A percentile compares a stretch with the other conserved stretches of the same genome.
These are phyloP conservation scores for Drosophila kanapiae DNA, from an alignment of 1,140 invertebrate genomes.

Conservation along the genomic window DNA sequence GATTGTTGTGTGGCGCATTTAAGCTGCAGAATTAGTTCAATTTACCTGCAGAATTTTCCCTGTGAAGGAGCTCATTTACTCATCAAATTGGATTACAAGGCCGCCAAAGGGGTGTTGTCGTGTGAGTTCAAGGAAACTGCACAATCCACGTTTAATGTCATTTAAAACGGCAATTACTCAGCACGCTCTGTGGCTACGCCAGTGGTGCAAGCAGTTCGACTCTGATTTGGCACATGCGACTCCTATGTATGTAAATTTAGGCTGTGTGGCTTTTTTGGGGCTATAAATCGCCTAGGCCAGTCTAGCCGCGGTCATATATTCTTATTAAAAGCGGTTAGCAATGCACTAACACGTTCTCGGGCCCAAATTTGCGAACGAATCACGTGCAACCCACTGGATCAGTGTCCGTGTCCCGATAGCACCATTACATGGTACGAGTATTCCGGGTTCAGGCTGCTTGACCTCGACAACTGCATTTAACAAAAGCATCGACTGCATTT, in stretches of 20 bases:
- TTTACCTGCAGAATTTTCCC: too few relatives aligned
- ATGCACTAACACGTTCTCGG: constrained; percentile 32
- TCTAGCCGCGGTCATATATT: constrained; percentile 46
- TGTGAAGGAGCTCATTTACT: too few relatives aligned
- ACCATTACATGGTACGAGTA: background rate
- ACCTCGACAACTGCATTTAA: constrained; percentile 18
- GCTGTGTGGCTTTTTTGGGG: constrained; percentile 61
- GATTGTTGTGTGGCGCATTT: too few relatives aligned
- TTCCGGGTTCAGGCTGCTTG: constrained; percentile 7
- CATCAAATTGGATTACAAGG: too few relatives aligned
- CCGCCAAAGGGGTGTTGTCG: background rate
- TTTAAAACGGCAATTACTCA: constrained; percentile 82
- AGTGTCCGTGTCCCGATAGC: background rate
- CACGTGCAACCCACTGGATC: constrained; percentile 35
- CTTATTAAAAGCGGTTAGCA: constrained; percentile 67
- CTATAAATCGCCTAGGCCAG: constrained; percentile 64
- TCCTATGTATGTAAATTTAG: constrained; percentile 73
- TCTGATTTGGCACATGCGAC: constrained; percentile 71
- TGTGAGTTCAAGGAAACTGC: constrained; percentile 41
- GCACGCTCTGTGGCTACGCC: constrained; percentile 62
- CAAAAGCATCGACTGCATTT: constrained; percentile 8
- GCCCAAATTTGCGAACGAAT: constrained; percentile 13
- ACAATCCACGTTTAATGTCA: constrained; percentile 79
- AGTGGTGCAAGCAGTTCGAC: constrained; percentile 32
- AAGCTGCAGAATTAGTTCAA: too few relatives aligned